Evolutionary conservation across 2,113 vertebrate species (phyloP).

Genomic region (Hippoglossus stenolepis): DNA sequence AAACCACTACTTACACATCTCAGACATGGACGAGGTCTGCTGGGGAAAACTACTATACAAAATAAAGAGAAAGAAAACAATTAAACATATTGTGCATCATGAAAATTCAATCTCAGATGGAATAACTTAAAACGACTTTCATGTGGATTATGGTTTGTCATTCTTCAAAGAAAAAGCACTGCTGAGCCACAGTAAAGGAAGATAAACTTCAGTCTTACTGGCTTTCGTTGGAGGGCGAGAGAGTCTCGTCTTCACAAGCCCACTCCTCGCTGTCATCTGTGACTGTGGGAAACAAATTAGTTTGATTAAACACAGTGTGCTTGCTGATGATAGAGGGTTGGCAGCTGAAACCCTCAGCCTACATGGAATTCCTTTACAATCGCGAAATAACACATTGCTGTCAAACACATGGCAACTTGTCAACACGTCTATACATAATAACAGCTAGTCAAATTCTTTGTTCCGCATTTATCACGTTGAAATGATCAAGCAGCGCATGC

Average conservation of each 20-base stretch:
- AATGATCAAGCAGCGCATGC: neutral
- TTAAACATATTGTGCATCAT: neutral
- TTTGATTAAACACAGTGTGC: constrained; percentile 22
- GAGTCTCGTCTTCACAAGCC: constrained; percentile 84
- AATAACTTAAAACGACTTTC: neutral
- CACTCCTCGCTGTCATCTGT: constrained; percentile 88
- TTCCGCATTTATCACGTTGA: neutral
- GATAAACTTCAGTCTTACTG: constrained; percentile 64
- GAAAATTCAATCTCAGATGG: constrained; percentile 16
- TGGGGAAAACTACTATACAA: constrained; percentile 53
- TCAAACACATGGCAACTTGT: constrained; percentile 6
- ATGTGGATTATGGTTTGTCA: constrained; percentile 11
- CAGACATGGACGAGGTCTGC: constrained; percentile 57
- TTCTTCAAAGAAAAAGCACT: constrained; percentile 1
- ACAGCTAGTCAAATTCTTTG: neutral
- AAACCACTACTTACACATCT: constrained; percentile 75
- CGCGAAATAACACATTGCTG: constrained; percentile 41
- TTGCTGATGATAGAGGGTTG: constrained; percentile 22
- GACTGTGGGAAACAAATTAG: constrained; percentile 72
- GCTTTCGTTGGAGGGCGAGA: constrained; percentile 65
- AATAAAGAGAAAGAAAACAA: constrained; percentile 11
- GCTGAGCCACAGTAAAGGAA: neutral
- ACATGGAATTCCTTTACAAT: constrained; percentile 44
- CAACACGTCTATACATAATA: constrained; percentile 1
- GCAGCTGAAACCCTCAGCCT: constrained; percentile 16